Evolutionary conservation across 2,888 invertebrate genomes (phyloP).

Genomic region (Macaria notata): DNA sequence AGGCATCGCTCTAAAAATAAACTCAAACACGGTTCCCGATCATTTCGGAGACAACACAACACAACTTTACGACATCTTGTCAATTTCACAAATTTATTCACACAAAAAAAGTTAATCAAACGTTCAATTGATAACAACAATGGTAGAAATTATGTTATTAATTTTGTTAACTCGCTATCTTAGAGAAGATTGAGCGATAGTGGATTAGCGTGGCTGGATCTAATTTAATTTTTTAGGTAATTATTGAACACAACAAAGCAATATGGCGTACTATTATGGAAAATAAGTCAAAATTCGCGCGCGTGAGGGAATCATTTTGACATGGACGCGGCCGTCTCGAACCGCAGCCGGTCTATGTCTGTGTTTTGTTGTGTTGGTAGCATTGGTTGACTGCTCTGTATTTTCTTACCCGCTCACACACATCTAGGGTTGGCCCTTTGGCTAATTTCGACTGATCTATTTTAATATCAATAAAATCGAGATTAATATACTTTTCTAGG

Average conservation of each 20-base stretch:
- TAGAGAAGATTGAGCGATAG: conserved; percentile 8
- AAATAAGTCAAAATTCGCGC: conserved; percentile 69
- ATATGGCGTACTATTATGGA: conserved; percentile 73
- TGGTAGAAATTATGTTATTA: conserved; percentile 8
- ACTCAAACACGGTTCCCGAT: conserved; percentile 42
- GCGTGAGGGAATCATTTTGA: conserved; percentile 45
- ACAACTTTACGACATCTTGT: conserved; percentile 23
- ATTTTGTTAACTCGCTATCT: conserved; percentile 11
- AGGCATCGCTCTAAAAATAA: conserved; percentile 64
- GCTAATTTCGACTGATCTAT: too few relatives aligned
- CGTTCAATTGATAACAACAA: conserved; percentile 15
- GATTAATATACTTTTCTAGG: too few relatives aligned
- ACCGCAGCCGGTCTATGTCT: conserved; percentile 64
- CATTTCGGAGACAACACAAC: conserved; percentile 49
- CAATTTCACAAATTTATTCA: conserved; percentile 1
- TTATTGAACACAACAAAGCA: conserved; percentile 61
- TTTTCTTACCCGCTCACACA: conserved; percentile 73
- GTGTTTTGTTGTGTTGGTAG: conserved; percentile 41
- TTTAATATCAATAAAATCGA: too few relatives aligned
- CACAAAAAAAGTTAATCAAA: conserved; percentile 11
- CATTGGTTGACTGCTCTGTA: conserved; percentile 41
- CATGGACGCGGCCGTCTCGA: conserved; percentile 59
- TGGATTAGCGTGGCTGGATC: conserved; percentile 20
- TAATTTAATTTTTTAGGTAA: conserved; percentile 42
- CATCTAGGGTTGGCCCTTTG: conserved; percentile 58